These are phyloP conservation scores for Tachystola acroxantha DNA, from an alignment of 2,888 invertebrate genomes.

Conservation along the genomic window DNA sequence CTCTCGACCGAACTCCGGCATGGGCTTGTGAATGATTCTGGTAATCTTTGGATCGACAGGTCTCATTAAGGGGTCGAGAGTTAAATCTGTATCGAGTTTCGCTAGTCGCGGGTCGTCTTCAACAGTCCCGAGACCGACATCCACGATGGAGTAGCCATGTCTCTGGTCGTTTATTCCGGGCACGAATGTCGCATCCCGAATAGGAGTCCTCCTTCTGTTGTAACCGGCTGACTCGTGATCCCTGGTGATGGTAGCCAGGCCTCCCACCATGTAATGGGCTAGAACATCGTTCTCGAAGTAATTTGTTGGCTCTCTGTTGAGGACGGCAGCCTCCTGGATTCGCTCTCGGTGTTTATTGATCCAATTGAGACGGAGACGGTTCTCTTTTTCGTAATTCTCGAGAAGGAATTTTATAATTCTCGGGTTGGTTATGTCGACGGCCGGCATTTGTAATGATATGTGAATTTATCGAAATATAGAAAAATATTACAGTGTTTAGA, in stretches of 20 bases:
- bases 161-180: conserved; percentile 31
- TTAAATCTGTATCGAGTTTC: conserved; percentile 29
- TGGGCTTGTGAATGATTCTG: conserved; percentile 29
- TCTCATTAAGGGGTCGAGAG: conserved; percentile 40
- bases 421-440: not conserved
- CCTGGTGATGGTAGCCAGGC: conserved; percentile 35
- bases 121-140: conserved; percentile 37
- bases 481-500: too few species aligned
- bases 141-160: conserved; percentile 34
- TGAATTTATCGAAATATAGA: too few species aligned
- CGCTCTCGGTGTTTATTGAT: not conserved
- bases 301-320: conserved; percentile 36
- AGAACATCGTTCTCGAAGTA: conserved; percentile 41
- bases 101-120: conserved; percentile 34
- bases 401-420: not conserved
- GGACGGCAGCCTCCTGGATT: conserved; percentile 31
- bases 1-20: conserved; percentile 28
- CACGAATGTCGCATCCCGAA: conserved; percentile 33
- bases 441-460: not conserved
- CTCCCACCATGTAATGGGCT: conserved; percentile 35
- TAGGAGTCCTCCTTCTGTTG: conserved; percentile 29
- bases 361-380: not conserved
- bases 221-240: conserved; percentile 32
- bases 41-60: conserved; percentile 32
- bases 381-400: not conserved